Evolutionary conservation across 2,888 invertebrate species (phyloP).

Genomic region (Scaptomyza polygonia): DNA sequence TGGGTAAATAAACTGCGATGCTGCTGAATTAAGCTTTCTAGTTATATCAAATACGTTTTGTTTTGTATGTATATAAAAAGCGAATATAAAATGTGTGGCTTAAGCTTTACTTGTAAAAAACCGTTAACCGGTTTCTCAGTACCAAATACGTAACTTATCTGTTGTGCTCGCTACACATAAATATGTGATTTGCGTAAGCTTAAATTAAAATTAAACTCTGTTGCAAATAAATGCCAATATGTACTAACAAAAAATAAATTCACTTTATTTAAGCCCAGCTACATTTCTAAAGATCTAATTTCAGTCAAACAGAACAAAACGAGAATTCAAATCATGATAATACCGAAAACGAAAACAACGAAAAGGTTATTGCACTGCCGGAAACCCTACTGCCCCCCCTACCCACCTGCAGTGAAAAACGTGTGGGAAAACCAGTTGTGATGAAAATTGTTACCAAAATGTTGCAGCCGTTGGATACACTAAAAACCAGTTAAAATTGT

Average conservation of each 20-base stretch:
- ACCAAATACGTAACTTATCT: conserved; percentile 37
- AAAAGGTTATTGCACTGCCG: conserved; percentile 4
- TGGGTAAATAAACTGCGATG: conserved; percentile 23
- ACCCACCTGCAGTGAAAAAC: conserved; percentile 19
- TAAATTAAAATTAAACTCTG: conserved; percentile 26
- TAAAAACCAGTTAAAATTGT: conserved; percentile 31
- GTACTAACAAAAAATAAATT: conserved; percentile 38
- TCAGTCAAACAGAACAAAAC: conserved; percentile 30
- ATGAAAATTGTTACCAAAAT: conserved; percentile 74
- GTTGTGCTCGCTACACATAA: conserved; percentile 45
- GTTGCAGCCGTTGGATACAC: conserved; percentile 31
- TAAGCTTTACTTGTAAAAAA: conserved; percentile 12
- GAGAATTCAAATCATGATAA: conserved; percentile 5
- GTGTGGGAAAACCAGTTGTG: conserved; percentile 69
- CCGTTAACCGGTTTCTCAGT: conserved; percentile 34
- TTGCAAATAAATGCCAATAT: conserved; percentile 61
- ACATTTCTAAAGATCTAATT: conserved; percentile 29
- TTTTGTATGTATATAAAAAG: conserved; percentile 29
- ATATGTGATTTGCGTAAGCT: conserved; percentile 66
- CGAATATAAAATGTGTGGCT: conserved; percentile 1
- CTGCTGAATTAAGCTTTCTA: neutral
- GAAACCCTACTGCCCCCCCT: conserved; percentile 1
- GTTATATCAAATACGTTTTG: conserved; percentile 9
- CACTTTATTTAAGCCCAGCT: neutral
- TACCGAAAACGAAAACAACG: conserved; percentile 4